These are phyloP conservation scores for Crotalus viridis DNA, from an alignment of 2,113 vertebrate genomes.

Conservation along the genomic window DNA sequence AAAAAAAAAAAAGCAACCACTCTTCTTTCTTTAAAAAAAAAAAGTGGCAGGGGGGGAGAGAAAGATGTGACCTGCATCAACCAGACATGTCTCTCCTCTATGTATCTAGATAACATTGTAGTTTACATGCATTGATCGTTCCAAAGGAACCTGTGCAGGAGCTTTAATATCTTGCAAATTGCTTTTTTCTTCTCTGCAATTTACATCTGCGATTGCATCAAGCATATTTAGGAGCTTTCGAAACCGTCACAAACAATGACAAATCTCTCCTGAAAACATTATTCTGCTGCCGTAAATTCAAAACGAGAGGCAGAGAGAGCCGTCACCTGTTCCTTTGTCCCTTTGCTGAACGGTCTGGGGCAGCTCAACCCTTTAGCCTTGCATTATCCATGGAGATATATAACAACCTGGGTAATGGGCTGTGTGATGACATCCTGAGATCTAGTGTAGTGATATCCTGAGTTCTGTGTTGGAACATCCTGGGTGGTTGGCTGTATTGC, in stretches of 20 bases:
- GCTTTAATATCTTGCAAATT: constrained; percentile 70
- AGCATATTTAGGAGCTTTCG: constrained; percentile 70
- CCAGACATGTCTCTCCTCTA: constrained; percentile 15
- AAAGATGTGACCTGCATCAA: not conserved
- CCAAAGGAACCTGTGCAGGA: constrained; percentile 65
- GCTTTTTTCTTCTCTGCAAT: constrained; percentile 71
- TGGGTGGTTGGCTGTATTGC: no score
- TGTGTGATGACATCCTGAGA: no score
- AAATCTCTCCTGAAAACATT: constrained; percentile 58
- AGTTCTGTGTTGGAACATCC: no score
- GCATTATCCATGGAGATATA: not conserved
- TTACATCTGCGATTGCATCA: constrained; percentile 65
- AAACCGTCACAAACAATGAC: constrained; percentile 67
- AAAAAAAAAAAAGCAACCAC: not conserved
- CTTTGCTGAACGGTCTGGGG: accelerated
- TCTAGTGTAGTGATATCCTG: no score
- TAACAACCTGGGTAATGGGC: no score
- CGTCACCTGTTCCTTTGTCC: not conserved
- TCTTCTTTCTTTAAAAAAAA: not conserved
- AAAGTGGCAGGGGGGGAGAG: accelerated
- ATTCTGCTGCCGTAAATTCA: constrained; percentile 59
- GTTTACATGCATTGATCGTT: constrained; percentile 66
- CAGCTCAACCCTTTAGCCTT: not conserved
- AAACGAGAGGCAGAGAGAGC: constrained; percentile 35
- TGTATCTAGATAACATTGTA: constrained; percentile 55